Percentiles rank a stretch among this genome's conserved stretches.
Conservation (phyloP, 2,888 invertebrate species). For the Rhopalosiphum nymphaeae region DNA sequence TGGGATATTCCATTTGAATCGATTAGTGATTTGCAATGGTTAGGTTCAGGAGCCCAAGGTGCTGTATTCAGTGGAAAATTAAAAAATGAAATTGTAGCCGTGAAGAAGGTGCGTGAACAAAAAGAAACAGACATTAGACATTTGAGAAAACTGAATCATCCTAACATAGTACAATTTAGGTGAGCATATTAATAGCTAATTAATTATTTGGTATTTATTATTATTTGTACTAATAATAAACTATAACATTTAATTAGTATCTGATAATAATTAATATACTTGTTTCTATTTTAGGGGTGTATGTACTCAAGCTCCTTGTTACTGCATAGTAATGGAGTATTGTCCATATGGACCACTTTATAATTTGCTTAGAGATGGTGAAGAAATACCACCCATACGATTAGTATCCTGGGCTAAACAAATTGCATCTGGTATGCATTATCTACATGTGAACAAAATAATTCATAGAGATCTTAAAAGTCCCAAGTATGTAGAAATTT, state of each 20-base stretch:
- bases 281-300: conserved; percentile 79
- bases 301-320: conserved; percentile 91
- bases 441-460: conserved; percentile 95
- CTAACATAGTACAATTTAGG: conserved; percentile 92
- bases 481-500: conserved; percentile 85
- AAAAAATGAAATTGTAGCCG: conserved; percentile 88
- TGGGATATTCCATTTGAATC: conserved; percentile 97
- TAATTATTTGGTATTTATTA: neutral
- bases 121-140: conserved; percentile 95
- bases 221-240: neutral
- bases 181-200: conserved; percentile 69
- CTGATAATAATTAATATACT: conserved; percentile 4
- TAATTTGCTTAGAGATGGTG: conserved; percentile 86
- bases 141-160: conserved; percentile 90
- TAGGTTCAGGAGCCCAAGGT: conserved; percentile 97
- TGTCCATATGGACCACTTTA: conserved; percentile 96
- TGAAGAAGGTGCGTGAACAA: conserved; percentile 94
- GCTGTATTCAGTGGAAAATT: conserved; percentile 92
- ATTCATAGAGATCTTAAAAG: conserved; percentile 99
- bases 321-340: conserved; percentile 98
- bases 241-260: neutral
- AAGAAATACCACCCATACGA: conserved; percentile 86
- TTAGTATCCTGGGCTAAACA: conserved; percentile 94
- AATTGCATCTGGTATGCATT: conserved; percentile 96
- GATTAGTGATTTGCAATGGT: conserved; percentile 88